Percentiles rank a stretch among this genome's conserved stretches.
Conservation (phyloP, 2,888 invertebrate species). For the Caenorhabditis sp. region DNA sequence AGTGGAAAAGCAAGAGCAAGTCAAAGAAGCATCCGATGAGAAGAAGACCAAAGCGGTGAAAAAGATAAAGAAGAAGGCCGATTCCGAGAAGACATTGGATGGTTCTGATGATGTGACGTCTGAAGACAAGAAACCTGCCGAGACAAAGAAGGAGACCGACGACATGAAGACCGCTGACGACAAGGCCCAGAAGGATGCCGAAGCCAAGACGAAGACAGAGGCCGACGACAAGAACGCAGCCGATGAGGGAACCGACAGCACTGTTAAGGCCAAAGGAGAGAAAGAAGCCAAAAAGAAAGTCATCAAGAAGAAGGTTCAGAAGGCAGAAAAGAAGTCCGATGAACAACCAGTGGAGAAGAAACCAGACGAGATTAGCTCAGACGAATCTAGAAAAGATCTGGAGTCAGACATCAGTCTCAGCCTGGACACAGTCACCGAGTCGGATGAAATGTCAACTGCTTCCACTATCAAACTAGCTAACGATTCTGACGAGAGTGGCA, state of each 20-base stretch:
- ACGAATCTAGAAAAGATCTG: constrained; percentile 28
- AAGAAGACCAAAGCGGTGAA: constrained; percentile 34
- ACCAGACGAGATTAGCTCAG: constrained; percentile 2
- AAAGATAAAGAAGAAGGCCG: constrained; percentile 31
- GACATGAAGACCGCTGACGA: constrained; percentile 10
- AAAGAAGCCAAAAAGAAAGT: constrained; percentile 24
- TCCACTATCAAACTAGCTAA: constrained; percentile 48
- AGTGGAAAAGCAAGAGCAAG: neutral
- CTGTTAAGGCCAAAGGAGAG: neutral
- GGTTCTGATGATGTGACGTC: constrained; percentile 2
- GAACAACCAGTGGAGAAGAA: neutral
- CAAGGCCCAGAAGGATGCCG: constrained; percentile 13
- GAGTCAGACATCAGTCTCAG: constrained; percentile 51
- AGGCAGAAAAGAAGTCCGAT: constrained; percentile 4
- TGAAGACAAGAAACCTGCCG: constrained; percentile 29
- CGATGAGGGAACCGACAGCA: constrained; percentile 2
- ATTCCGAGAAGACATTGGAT: no score
- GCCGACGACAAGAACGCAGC: constrained; percentile 16
- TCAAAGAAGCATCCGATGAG: no score
- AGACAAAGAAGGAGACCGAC: constrained; percentile 18
- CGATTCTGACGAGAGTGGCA: constrained; percentile 52
- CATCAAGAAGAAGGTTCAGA: constrained; percentile 31
- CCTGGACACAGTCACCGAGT: constrained; percentile 46
- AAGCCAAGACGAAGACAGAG: constrained; percentile 7
- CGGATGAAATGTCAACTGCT: constrained; percentile 32